Evolutionary conservation across 2,888 invertebrate genomes (phyloP), one percentile per base, ranked within the genome.

Genomic region (Aporophyla lueneburgensis): DNA sequence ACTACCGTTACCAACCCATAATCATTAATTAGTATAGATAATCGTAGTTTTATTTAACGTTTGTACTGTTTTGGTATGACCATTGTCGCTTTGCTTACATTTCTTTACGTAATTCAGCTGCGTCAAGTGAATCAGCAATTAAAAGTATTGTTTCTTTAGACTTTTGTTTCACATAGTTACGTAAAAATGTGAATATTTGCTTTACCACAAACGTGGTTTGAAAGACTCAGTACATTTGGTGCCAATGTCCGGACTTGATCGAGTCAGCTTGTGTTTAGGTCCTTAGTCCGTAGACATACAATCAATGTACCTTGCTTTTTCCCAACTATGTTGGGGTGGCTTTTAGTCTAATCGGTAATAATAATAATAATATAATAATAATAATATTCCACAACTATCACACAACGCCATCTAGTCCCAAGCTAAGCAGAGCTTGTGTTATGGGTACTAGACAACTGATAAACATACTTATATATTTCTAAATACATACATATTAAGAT

Each of bases 21-120:
- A 33, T 40, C 14, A 27, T n/a, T n/a, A n/a, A n/a, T n/a, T n/a
- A n/a, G n/a, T n/a, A n/a, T n/a, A n/a, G 43, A 46, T 43, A 43
- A 43, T 43, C 43, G 9, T 58, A 33, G n/a, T 54, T 33, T 70
- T 66, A 53, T 77, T 66, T 67, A 43, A n/a, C 54, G 59, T 43
- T 67, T 59, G 43, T 56, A 49, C 46, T 68, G 59, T 58, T 12
- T 76, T 81, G 46, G 59, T 65, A 65, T 33, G 49, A 49, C 24
- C 24, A 54, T 54, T 63, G 19, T 53, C 24, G 54, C 33, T 54
- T 53, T 51, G 54, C 6, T 75, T 49, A 46, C 43, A 21, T n/a
- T 53, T 63, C n/a, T 70, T 82, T 67, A 62, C 62, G 53, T 67
- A 67, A 82, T 59, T 77, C 43, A 62, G 3, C 19, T 73, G 21